Evolutionary conservation across 2,797 vertebrate species (phyloP), one percentile per base, ranked within the genome.

Genomic region (Tragopan temminckii): DNA sequence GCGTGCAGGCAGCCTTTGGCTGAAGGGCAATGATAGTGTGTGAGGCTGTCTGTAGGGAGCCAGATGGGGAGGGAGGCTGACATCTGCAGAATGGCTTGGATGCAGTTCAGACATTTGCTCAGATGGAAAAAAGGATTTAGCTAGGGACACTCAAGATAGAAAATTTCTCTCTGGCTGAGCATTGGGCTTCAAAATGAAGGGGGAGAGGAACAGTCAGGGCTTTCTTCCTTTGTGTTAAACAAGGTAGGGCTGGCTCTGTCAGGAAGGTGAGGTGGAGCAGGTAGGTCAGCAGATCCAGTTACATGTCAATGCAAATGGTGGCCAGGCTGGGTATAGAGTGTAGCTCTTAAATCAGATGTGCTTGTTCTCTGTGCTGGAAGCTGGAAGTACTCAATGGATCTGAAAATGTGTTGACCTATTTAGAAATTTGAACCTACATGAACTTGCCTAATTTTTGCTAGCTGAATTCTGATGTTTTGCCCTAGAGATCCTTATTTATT

Each of bases 401-500:
- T 38, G 52, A 79, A 91, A 59, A 36, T n/a, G 45, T 50, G 57
- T 35, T 42, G 40, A 0, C 5, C 35, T 50, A 2, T 38, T 38
- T 74, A 45, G 33, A 61, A 89, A 77, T 46, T 15, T 53, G 19
- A 50, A 19, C 38, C 9, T 50, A 57, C 3, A 4, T 16, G 68
- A 74, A 35, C 12, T 68, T 77, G 35, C 33, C 38, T 88, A 40
- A 58, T 58, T 77, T 82, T 71, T 86, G 29, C 33, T 80, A 55
- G 45, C n/a, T n/a, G 52, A 24, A 52, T 86, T 80, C 83, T 57
- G 80, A 27, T 2, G 1, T 80, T 87, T 89, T 93, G 61, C 61
- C 43, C 45, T 52, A 48, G 90, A 77, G 20, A 9, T 13, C 50
- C 50, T n/a, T 53, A 31, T 53, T 52, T 53, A 93, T 46, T 48